Conservation (phyloP, 53 echinoderm and acorn worm species). For the Apostichopus leukothele region DNA sequence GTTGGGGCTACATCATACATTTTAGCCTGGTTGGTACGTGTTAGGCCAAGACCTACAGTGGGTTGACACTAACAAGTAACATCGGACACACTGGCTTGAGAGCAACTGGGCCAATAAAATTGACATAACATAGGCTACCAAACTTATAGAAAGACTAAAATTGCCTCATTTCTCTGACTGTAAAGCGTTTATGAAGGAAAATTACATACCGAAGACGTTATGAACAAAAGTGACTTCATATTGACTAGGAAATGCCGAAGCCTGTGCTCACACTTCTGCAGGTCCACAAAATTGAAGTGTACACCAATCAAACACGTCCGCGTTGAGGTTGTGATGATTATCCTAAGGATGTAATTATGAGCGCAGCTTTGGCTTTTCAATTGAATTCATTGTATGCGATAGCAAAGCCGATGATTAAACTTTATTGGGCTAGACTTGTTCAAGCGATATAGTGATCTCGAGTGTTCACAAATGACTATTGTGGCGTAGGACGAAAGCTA, state of each 20-base stretch:
- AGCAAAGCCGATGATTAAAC: not conserved
- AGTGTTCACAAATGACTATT: too few species aligned
- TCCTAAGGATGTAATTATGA: not conserved
- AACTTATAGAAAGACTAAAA: not conserved
- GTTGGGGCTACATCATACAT: too few species aligned
- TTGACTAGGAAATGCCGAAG: constrained; percentile 11
- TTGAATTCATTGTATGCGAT: not conserved
- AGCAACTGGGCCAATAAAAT: too few species aligned
- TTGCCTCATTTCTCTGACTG: not conserved
- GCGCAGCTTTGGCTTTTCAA: not conserved
- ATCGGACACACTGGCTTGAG: too few species aligned
- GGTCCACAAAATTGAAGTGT: not conserved
- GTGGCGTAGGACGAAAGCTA: too few species aligned
- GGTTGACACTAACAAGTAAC: too few species aligned
- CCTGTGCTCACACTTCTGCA: not conserved
- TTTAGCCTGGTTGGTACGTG: too few species aligned
- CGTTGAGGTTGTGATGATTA: not conserved
- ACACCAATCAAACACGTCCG: constrained; percentile 40
- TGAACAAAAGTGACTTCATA: constrained; percentile 23
- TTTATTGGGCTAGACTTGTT: too few species aligned
- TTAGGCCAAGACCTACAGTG: too few species aligned
- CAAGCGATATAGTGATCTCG: too few species aligned
- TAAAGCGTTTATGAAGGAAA: not conserved
- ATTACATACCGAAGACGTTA: constrained; percentile 7
- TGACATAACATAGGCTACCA: not conserved